Percentiles rank a stretch among this genome's conserved stretches.
These are phyloP conservation scores for Leucosticte australis DNA, from an alignment of 2,113 vertebrate genomes.

Conservation along the genomic window DNA sequence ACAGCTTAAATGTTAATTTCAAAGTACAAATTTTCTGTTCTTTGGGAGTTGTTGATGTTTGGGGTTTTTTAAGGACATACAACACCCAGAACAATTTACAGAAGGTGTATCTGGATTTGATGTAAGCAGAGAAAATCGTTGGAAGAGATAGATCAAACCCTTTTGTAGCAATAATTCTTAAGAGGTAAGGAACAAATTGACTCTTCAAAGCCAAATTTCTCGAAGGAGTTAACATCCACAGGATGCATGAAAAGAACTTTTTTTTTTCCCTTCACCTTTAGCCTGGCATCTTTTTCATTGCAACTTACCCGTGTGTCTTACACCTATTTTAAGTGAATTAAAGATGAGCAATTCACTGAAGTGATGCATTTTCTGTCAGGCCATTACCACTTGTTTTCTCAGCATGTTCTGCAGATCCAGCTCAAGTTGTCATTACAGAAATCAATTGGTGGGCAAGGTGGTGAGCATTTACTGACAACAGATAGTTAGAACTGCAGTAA, in stretches of 20 bases:
- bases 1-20: background rate
- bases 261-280: background rate
- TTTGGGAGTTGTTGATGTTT: background rate
- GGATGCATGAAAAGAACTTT: background rate
- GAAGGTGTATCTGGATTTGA: background rate
- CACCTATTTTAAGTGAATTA: conserved; percentile 15
- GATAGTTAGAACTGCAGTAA: background rate
- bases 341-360: background rate
- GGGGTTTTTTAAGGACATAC: background rate
- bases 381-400: background rate
- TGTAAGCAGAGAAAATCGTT: background rate
- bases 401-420: background rate
- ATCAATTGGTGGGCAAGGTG: background rate
- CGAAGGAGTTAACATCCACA: background rate
- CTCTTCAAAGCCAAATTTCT: conserved; percentile 12
- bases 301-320: background rate
- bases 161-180: background rate
- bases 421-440: background rate
- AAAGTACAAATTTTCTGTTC: background rate
- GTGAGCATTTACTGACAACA: background rate
- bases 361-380: background rate
- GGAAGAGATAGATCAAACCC: background rate
- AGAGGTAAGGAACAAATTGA: conserved; percentile 2
- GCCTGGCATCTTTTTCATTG: background rate
- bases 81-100: background rate